Conservation (phyloP, 1,140 invertebrate species). For the Lepidurus couesii region DNA sequence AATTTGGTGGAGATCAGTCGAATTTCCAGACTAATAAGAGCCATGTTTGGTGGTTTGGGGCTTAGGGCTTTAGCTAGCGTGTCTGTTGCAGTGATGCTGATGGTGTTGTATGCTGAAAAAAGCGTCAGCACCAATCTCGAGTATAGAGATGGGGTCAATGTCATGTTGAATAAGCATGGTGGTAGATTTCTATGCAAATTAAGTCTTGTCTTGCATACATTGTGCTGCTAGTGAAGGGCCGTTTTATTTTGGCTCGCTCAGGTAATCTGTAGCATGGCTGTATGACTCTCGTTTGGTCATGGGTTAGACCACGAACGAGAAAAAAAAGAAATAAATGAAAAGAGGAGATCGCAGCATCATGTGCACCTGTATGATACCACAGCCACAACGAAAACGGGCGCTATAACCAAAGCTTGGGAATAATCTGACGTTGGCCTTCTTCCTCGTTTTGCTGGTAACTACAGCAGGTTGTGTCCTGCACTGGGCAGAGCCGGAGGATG, state of each 20-base stretch:
- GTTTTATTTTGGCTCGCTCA: not conserved
- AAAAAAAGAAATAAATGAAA: not conserved
- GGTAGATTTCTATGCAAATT: not conserved
- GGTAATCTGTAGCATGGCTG: not conserved
- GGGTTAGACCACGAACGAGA: not conserved
- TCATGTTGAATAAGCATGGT: not conserved
- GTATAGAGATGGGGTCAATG: not conserved
- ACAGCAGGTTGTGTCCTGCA: not conserved
- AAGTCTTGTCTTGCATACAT: not conserved
- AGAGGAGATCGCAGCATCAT: not conserved
- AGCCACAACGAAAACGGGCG: not conserved
- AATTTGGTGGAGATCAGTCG: too few species aligned
- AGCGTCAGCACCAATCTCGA: not conserved
- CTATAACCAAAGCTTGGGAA: not conserved
- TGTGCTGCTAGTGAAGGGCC: not conserved
- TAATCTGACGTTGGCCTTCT: constrained; percentile 1
- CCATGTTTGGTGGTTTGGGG: too few species aligned
- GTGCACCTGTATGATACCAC: constrained; percentile 8
- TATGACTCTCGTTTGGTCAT: not conserved
- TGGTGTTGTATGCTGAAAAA: not conserved
- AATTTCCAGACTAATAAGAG: too few species aligned
- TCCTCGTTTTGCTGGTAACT: not conserved
- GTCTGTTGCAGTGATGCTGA: too few species aligned
- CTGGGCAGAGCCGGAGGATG: not conserved
- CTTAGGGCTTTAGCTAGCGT: too few species aligned